phyloP scores from a whole-genome alignment of 1,140 invertebrate species.

The Zophobas atratus region DNA sequence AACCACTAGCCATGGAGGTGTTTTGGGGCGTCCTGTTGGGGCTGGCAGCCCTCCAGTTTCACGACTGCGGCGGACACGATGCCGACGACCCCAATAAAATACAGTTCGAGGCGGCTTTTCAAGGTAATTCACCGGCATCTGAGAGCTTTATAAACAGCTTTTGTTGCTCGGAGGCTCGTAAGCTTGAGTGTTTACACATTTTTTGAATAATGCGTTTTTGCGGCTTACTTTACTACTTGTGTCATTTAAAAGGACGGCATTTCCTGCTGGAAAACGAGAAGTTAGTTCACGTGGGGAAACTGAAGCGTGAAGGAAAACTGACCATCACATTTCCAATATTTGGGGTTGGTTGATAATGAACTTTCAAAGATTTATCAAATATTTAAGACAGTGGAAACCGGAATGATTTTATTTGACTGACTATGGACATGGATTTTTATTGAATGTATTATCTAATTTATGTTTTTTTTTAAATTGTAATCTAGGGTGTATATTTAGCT shows the following conservation, averaged over 20 bases:
- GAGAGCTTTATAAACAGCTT: slow-evolving; percentile 42
- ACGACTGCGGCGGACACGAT: slow-evolving; percentile 49
- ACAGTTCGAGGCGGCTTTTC: slow-evolving; percentile 63
- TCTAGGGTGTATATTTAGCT: too few relatives aligned
- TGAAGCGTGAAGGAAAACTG: too few relatives aligned
- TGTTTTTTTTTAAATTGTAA: too few relatives aligned
- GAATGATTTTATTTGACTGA: too few relatives aligned
- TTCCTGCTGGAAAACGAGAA: too few relatives aligned
- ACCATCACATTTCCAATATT: too few relatives aligned
- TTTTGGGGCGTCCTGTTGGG: slow-evolving; percentile 52
- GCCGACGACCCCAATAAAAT: slow-evolving; percentile 56
- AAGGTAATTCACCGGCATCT: slow-evolving; percentile 56
- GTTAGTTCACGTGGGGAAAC: too few relatives aligned
- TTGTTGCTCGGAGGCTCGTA: slow-evolving; percentile 13
- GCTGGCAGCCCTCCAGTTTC: slow-evolving; percentile 53
- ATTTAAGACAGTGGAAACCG: too few relatives aligned
- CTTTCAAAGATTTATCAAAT: too few relatives aligned
- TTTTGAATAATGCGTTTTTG: slow-evolving; percentile 4
- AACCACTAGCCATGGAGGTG: slow-evolving; percentile 54
- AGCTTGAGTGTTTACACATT: slow-evolving; percentile 36
- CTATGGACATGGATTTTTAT: too few relatives aligned
- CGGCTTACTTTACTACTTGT: slow-evolving; percentile 9
- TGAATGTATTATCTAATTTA: too few relatives aligned
- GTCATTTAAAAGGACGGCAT: not conserved
- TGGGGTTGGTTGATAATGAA: too few relatives aligned